Evolutionary conservation across 2,888 invertebrate species (phyloP).

Genomic region (Andrena bucephala): DNA sequence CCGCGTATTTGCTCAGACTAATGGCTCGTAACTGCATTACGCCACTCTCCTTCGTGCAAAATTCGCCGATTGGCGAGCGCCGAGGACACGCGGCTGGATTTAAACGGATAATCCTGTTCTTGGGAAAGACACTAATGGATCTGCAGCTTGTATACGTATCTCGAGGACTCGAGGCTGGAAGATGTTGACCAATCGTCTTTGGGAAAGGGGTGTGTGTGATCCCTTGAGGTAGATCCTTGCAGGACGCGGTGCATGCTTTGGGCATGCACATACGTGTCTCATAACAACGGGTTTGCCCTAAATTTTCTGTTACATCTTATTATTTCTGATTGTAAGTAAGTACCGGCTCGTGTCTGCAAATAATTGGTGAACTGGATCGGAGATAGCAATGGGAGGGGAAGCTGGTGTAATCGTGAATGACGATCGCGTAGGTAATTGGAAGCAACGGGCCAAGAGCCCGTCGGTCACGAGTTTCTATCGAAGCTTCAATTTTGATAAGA

Average conservation of each 20-base stretch:
- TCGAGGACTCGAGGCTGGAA: not conserved
- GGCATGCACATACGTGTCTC: no score
- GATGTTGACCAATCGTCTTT: not conserved
- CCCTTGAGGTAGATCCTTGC: no score
- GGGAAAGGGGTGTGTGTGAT: not conserved
- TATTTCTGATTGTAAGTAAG: no score
- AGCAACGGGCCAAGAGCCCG: not conserved
- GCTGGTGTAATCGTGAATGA: not conserved
- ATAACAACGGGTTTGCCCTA: no score
- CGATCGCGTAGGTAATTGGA: not conserved
- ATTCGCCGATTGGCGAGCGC: not conserved
- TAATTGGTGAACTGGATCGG: no score
- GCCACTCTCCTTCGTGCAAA: not conserved
- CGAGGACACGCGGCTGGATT: not conserved
- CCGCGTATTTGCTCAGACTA: constrained; percentile 15
- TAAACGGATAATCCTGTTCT: not conserved
- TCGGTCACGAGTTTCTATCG: constrained; percentile 8
- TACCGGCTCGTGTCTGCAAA: no score
- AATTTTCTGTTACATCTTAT: no score
- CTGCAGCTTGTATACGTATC: not conserved
- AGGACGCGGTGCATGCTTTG: no score
- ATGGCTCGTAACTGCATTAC: constrained; percentile 5
- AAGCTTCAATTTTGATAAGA: not conserved
- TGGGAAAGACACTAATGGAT: not conserved
- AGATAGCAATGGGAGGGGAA: no score